These are phyloP conservation scores for Pyrrhosoma nymphula DNA, from an alignment of 2,888 invertebrate genomes.

Conservation along the genomic window DNA sequence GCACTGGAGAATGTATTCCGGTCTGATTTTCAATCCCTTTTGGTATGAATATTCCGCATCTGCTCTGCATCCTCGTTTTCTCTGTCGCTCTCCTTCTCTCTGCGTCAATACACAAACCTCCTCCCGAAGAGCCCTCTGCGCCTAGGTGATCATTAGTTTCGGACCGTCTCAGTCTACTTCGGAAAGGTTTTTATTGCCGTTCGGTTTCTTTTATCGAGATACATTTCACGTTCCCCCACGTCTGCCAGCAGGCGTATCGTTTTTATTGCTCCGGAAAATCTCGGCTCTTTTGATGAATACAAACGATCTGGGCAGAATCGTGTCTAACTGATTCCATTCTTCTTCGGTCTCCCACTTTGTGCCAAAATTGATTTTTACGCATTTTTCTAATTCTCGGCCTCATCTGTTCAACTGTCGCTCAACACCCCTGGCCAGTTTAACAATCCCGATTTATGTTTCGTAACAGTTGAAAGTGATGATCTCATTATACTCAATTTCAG, in stretches of 20 bases:
- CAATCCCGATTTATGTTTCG: too few relatives aligned
- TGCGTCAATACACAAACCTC: conserved; percentile 7
- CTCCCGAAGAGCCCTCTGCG: not conserved
- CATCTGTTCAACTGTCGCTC: too few relatives aligned
- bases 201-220: conserved; percentile 14
- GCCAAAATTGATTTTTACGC: too few relatives aligned
- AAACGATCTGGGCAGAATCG: not conserved
- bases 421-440: too few relatives aligned
- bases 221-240: not conserved
- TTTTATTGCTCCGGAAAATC: not conserved
- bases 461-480: too few relatives aligned
- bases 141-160: not conserved
- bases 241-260: not conserved
- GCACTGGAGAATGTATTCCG: not conserved
- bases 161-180: not conserved
- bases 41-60: not conserved
- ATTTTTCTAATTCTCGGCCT: too few relatives aligned
- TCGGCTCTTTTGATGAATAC: not conserved
- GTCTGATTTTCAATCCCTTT: conserved; percentile 20
- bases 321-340: not conserved
- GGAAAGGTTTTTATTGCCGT: conserved; percentile 3
- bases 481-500: too few relatives aligned
- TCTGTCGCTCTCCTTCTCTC: conserved; percentile 44
- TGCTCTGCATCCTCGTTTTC: conserved; percentile 42
- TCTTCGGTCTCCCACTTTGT: not conserved